phyloP scores from a whole-genome alignment of 2,797 vertebrate genomes.

The Notamacropus eugenii region DNA sequence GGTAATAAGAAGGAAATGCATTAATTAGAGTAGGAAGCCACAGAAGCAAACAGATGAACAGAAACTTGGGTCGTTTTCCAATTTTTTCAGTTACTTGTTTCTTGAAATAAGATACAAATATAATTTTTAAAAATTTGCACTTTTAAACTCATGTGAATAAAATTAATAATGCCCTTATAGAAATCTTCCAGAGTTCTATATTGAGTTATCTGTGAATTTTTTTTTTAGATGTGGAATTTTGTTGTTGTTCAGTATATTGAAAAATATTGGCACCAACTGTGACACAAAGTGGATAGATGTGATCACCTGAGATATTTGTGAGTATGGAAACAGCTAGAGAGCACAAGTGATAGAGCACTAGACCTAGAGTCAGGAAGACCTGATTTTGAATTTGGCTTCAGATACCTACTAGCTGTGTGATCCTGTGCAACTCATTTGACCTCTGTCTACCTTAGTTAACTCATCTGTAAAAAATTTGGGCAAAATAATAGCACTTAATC shows the following conservation, averaged over 20 bases:
- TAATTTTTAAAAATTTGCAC: slow-evolving; percentile 15
- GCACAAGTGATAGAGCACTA: neutral
- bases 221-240: neutral
- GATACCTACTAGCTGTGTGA: neutral
- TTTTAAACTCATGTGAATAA: neutral
- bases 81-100: slow-evolving; percentile 17
- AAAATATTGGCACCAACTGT: neutral
- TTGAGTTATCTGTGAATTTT: neutral
- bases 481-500: neutral
- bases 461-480: neutral
- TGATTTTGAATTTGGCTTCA: neutral
- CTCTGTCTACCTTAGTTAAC: neutral
- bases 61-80: neutral
- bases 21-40: neutral
- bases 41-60: slow-evolving; percentile 2
- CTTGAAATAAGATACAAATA: slow-evolving; percentile 13
- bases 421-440: neutral
- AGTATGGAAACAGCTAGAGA: neutral
- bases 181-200: neutral
- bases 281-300: neutral
- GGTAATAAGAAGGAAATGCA: neutral
- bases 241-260: neutral
- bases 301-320: neutral
- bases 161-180: slow-evolving; percentile 1
- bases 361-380: neutral